Base-by-base conservation (phyloP, 2,888 invertebrate genomes). In the Trissolcus japonicus region DNA sequence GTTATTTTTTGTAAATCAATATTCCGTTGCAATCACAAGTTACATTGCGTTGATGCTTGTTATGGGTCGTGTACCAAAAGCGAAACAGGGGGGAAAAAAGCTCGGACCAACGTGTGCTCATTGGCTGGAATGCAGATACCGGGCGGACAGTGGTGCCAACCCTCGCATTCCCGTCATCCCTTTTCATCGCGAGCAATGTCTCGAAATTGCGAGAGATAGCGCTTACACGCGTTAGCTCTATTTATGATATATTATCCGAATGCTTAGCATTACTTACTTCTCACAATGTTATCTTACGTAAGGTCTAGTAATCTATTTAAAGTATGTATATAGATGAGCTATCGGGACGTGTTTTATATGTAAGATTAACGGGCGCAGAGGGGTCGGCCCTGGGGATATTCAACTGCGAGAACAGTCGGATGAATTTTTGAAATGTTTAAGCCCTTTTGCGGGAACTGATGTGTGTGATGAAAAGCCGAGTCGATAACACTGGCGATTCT, bases 121-220 rank as follows among this genome's bases (percentile, higher is more conserved):
- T 84, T 82, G 85, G 82, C 84, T 85, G 84, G 85, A 85, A 85
- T 83, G 83, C 81, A 85, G 84, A 85, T 85, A 85, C 80, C 78
- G 65, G 72, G 66, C 65, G 46, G 50, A 61, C 73, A 69, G 72
- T 65, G 72, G 66, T 16, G 40, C 67, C 72, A 57, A 55, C 59
- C 55, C 76, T 66, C 62, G 77, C 69, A 74, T 78, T 80, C 62
- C 19, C 55, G 41, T 65, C 56, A 53, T 65, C 71, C 61, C 41
- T 62, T 56, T 51, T 75, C 62, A 50, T 62, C 50, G 59, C 67
- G 55, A 59, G 67, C 69, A 66, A 74, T 69, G 73, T 69, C 68
- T 69, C 73, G 76, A 76, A 78, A 72, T 76, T 63, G 69, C 63
- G 61, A 78, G 29, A 29, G 78, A 76, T 80, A 78, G 69, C 68